Evolutionary conservation across 2,888 invertebrate genomes (phyloP).

Genomic region (Tiliacea citrago): DNA sequence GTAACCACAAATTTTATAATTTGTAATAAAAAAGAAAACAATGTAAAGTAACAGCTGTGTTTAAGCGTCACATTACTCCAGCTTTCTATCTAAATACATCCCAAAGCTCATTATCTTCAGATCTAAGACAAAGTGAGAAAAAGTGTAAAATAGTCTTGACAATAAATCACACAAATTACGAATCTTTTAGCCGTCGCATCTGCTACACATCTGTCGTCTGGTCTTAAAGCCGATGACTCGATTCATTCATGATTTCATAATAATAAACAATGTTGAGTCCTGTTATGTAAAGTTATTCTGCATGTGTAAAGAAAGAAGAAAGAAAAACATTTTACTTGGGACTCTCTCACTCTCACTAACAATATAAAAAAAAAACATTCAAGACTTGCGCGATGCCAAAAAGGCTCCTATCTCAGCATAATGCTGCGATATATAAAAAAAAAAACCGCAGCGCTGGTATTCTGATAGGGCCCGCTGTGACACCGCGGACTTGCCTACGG

Average conservation of each 20-base stretch:
- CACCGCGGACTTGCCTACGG: too few relatives aligned
- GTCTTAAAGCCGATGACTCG: slow-evolving; percentile 39
- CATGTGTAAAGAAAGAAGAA: too few relatives aligned
- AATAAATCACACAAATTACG: slow-evolving; percentile 60
- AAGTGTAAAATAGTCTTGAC: slow-evolving; percentile 36
- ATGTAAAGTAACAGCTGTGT: slow-evolving; percentile 38
- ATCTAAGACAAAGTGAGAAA: slow-evolving; percentile 37
- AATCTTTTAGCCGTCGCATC: slow-evolving; percentile 52
- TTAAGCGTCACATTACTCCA: slow-evolving; percentile 31
- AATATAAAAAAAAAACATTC: too few relatives aligned
- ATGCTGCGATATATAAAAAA: too few relatives aligned
- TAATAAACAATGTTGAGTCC: slow-evolving; percentile 46
- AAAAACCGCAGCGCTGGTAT: too few relatives aligned
- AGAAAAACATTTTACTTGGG: too few relatives aligned
- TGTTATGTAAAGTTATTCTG: slow-evolving; percentile 50
- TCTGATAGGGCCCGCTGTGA: too few relatives aligned
- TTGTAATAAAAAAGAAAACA: slow-evolving; percentile 26
- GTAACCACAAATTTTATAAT: slow-evolving; percentile 39
- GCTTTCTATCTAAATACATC: slow-evolving; percentile 34
- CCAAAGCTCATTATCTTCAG: slow-evolving; percentile 6
- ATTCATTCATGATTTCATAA: slow-evolving; percentile 60
- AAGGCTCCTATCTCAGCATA: too few relatives aligned
- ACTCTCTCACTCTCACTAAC: too few relatives aligned
- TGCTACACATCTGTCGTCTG: slow-evolving; percentile 54
- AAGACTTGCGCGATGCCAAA: too few relatives aligned